Evolutionary conservation across 2,888 invertebrate species (phyloP), one percentile per base, ranked within the genome.

Genomic region (Venusia cambrica): DNA sequence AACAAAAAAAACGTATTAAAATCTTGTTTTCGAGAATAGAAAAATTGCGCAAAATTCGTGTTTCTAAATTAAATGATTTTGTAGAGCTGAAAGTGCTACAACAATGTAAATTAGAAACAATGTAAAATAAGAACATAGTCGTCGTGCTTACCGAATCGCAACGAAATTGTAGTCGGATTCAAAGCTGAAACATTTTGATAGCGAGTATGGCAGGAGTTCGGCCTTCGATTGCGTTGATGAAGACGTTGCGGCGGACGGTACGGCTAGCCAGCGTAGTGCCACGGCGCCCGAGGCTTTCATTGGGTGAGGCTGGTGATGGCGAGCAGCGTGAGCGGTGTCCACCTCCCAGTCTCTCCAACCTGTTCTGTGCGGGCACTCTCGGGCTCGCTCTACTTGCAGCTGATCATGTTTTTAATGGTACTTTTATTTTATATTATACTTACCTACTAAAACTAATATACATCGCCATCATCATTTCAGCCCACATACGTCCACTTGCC

Each of bases 401-500:
- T 20, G 79, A 80, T 45, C 65, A 75, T 44, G 53, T 65, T 16
- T 84, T 68, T 43, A 84, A 83, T 53, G 84, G 84, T 83, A 60
- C 32, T 6, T n/a, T n/a, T n/a, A n/a, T n/a, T n/a, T n/a, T n/a
- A n/a, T n/a, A n/a, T n/a, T n/a, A n/a, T 22, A 31, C 24, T 18
- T 5, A 29, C 36, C 20, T 24, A 19, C 45, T 8, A 8, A 19
- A 5, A n/a, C n/a, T n/a, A n/a, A n/a, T n/a, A n/a, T n/a, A n/a
- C n/a, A n/a, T n/a, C n/a, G n/a, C n/a, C n/a, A n/a, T n/a, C n/a
- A n/a, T n/a, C n/a, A n/a, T n/a, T n/a, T n/a, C n/a, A n/a, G n/a
- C n/a, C n/a, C n/a, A n/a, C n/a, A n/a, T n/a, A n/a, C n/a, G n/a
- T n/a, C n/a, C n/a, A n/a, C n/a, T n/a, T n/a, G n/a, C n/a, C n/a